Evolutionary conservation across 2,797 vertebrate species (phyloP).

Genomic region (Halcyon badia): DNA sequence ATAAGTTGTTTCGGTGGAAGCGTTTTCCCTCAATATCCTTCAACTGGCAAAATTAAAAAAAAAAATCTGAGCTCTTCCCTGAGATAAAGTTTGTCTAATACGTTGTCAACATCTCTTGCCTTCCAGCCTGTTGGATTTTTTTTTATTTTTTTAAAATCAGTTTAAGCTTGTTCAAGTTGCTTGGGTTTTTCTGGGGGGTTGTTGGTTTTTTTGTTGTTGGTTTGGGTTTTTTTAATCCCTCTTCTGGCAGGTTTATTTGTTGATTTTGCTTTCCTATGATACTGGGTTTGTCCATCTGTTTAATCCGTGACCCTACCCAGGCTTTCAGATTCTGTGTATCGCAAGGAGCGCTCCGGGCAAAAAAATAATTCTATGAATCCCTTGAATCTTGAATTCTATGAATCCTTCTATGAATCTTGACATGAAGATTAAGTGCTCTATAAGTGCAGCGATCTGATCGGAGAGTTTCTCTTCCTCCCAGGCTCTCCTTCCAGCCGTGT

Average conservation of each 20-base stretch:
- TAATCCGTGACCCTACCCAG: neutral
- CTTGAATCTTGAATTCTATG: too few species aligned
- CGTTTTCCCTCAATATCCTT: neutral
- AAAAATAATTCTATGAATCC: fast-evolving
- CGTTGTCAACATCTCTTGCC: neutral
- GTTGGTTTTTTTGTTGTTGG: neutral
- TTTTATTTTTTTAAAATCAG: neutral
- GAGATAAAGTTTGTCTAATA: neutral
- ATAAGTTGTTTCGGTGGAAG: neutral
- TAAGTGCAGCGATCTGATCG: fast-evolving
- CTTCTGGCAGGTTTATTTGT: neutral
- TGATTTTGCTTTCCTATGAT: neutral
- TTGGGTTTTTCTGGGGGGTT: too few species aligned
- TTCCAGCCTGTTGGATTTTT: neutral
- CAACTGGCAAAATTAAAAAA: neutral
- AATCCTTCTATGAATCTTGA: neutral
- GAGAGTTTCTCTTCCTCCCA: neutral
- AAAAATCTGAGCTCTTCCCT: neutral
- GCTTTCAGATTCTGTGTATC: too few species aligned
- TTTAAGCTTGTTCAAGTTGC: neutral
- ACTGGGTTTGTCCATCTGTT: neutral
- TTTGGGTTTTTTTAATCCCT: neutral
- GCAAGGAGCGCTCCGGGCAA: neutral
- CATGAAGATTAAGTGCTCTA: neutral
- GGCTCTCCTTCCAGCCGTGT: neutral